Evolutionary conservation across 2,888 invertebrate species (phyloP).

Genomic region (Pandemis corylana): DNA sequence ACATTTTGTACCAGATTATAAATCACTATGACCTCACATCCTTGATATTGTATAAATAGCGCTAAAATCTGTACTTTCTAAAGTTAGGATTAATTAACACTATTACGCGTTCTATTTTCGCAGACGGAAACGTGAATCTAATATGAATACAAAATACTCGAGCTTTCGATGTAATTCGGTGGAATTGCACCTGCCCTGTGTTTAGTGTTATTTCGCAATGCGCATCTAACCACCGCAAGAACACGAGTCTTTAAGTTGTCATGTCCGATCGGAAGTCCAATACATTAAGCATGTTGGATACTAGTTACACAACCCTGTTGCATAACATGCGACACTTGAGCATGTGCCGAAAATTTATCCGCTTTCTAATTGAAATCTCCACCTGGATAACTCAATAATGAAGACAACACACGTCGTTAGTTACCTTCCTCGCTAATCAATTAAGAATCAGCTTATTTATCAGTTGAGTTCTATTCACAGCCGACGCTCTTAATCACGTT

Average conservation of each 20-base stretch:
- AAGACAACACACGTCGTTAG: conserved; percentile 45
- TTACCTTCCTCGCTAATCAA: conserved; percentile 33
- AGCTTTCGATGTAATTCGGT: conserved; percentile 6
- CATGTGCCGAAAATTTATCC: conserved; percentile 66
- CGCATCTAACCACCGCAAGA: conserved; percentile 40
- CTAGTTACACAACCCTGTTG: conserved; percentile 71
- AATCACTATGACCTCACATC: conserved; percentile 19
- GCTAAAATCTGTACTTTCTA: conserved; percentile 32
- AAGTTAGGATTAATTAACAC: conserved; percentile 38
- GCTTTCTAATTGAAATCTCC: conserved; percentile 69
- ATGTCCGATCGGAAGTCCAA: conserved; percentile 78
- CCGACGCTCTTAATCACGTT: conserved; percentile 21
- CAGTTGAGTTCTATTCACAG: conserved; percentile 22
- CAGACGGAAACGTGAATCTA: conserved; percentile 5
- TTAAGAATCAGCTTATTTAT: conserved; percentile 27
- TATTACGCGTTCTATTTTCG: neutral
- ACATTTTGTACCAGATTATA: conserved; percentile 12
- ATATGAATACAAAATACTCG: conserved; percentile 9
- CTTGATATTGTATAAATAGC: conserved; percentile 8
- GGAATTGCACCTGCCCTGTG: neutral
- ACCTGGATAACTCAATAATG: conserved; percentile 49
- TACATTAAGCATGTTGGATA: conserved; percentile 71
- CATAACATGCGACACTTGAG: conserved; percentile 69
- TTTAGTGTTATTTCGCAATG: conserved; percentile 29
- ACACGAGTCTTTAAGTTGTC: conserved; percentile 58